A percentile compares a stretch with the other conserved stretches of the same genome.
These are phyloP conservation scores for Spinibarbus caldwelli DNA, from an alignment of 2,797 vertebrate species.

Conservation along the genomic window DNA sequence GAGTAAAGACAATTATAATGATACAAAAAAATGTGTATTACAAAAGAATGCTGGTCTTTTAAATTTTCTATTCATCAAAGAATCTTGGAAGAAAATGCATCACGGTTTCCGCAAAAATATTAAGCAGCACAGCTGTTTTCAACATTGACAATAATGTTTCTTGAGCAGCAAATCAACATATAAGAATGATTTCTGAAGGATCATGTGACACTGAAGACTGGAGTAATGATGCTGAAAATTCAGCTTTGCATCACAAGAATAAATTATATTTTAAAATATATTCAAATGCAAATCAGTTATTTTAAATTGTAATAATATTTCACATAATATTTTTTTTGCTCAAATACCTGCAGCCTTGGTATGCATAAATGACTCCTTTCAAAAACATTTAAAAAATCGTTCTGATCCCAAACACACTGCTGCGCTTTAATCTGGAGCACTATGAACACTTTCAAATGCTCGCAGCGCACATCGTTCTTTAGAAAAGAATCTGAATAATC, in stretches of 20 bases:
- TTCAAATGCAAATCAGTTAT: background rate
- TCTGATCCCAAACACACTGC: conserved; percentile 2
- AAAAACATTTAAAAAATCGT: background rate
- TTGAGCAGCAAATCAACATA: background rate
- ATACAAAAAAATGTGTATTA: background rate
- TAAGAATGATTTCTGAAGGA: background rate
- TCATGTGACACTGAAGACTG: background rate
- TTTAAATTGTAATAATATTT: background rate
- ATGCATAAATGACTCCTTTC: background rate
- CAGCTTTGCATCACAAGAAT: background rate
- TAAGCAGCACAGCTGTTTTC: background rate
- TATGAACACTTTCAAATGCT: conserved; percentile 14
- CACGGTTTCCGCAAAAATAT: background rate
- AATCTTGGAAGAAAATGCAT: background rate
- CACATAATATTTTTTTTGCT: background rate
- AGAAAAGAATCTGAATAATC: conserved; percentile 41
- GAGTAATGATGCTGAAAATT: background rate
- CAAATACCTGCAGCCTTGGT: background rate
- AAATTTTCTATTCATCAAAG: background rate
- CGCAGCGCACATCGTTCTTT: background rate
- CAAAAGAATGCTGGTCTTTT: background rate
- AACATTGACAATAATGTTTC: background rate
- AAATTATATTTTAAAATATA: background rate
- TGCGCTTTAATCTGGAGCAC: conserved; percentile 36
- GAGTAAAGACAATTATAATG: background rate